phyloP scores from a whole-genome alignment of 2,113 vertebrate species.

The Pampusana beccarii region DNA sequence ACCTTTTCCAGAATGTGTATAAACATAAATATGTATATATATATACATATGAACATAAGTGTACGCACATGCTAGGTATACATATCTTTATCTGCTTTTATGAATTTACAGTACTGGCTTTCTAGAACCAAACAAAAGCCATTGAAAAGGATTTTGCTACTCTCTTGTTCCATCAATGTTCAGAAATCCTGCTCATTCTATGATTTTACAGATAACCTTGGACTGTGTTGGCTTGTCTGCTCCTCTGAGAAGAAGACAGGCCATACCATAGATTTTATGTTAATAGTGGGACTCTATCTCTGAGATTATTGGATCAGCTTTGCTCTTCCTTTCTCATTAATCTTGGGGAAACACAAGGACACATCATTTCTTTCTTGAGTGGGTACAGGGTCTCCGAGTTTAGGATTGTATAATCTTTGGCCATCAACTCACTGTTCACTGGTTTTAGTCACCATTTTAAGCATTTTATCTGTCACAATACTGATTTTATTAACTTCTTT shows the following conservation, averaged over 20 bases:
- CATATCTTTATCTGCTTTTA: neutral
- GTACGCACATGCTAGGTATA: neutral
- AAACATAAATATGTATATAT: neutral
- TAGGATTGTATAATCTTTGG: neutral
- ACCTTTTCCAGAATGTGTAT: neutral
- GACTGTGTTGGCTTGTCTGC: neutral
- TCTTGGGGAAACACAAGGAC: neutral
- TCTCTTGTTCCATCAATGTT: neutral
- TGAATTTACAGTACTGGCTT: neutral
- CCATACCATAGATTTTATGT: neutral
- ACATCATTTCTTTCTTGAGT: neutral
- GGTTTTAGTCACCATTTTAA: neutral
- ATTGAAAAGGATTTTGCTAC: neutral
- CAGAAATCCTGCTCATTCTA: neutral
- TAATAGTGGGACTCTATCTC: neutral
- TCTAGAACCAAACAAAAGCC: neutral
- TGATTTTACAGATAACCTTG: neutral
- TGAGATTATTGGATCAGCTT: neutral
- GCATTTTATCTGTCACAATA: neutral
- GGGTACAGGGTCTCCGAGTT: neutral
- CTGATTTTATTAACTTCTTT: neutral
- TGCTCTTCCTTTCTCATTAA: neutral
- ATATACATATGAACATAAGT: neutral
- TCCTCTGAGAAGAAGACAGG: neutral
- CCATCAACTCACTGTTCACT: neutral